Evolutionary conservation across 1,140 invertebrate species (phyloP).

Genomic region (Pseudomyrmex sp.): DNA sequence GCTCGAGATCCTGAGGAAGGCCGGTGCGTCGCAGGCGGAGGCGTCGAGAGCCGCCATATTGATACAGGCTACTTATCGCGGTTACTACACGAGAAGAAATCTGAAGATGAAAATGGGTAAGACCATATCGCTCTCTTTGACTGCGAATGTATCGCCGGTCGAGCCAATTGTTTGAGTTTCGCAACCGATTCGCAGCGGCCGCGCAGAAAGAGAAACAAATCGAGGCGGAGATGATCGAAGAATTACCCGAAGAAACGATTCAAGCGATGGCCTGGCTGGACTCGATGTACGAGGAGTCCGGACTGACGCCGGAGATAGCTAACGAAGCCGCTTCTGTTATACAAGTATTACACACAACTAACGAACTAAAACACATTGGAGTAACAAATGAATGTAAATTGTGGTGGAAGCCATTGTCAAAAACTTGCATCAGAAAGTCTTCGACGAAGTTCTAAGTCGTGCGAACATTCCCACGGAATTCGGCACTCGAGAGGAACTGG

Average conservation of each 20-base stretch:
- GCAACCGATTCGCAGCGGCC: constrained; percentile 16
- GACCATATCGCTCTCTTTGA: neutral
- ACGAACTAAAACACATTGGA: neutral
- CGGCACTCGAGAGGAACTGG: constrained; percentile 59
- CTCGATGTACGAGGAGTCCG: constrained; percentile 77
- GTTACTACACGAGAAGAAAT: constrained; percentile 82
- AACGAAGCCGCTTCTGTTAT: constrained; percentile 81
- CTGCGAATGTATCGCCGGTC: neutral
- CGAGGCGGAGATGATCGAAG: constrained; percentile 51
- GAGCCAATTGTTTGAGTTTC: neutral
- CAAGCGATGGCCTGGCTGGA: constrained; percentile 76
- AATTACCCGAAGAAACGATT: constrained; percentile 59
- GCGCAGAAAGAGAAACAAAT: constrained; percentile 42
- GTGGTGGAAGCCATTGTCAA: constrained; percentile 68
- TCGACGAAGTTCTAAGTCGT: constrained; percentile 63
- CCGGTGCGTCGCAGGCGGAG: constrained; percentile 81
- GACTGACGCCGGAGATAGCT: constrained; percentile 75
- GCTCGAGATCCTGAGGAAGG: constrained; percentile 81
- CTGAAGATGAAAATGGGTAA: constrained; percentile 68
- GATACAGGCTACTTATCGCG: constrained; percentile 84
- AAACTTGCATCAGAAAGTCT: constrained; percentile 66
- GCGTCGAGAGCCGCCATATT: constrained; percentile 80
- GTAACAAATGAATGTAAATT: neutral
- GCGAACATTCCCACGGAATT: constrained; percentile 68
- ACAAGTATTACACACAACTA: constrained; percentile 73